Base-by-base conservation (phyloP, 2,888 invertebrate genomes). In the Lumbricus terrestris region DNA sequence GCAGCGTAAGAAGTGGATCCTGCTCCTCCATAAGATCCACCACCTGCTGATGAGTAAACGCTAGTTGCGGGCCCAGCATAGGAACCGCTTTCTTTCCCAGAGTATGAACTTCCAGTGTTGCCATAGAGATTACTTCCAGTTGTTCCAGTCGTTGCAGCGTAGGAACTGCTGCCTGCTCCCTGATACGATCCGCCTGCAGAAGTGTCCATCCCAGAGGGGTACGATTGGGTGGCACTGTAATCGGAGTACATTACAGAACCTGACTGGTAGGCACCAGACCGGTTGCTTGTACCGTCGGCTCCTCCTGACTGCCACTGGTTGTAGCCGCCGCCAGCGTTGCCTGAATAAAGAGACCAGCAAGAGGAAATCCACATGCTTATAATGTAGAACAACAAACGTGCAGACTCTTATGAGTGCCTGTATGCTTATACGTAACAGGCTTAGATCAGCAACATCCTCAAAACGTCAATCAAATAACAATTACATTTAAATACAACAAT, bases 241-340 rank as follows among this genome's bases (percentile, higher is more conserved):
- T 16, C 35, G 34, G 85, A 85, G 37, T 35, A 34, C 85, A 85
- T 37, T 85, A 37, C 35, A 85, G 11, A 29, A 37, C 18, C 85
- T 85, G 85, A 4, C 85, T 85, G 85, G 16, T 85, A 85, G 85
- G 35, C 23, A 35, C n/a, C 37, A 16, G 85, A 85, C 23, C 23
- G 23, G 37, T 85, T 85, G 34, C 35, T 85, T 18, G 85, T 37
- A 85, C 20, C 35, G 8, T 34, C 37, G 8, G 34, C n/a, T 85
- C 34, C 85, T 85, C 20, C 34, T 85, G 85, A 37, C 34, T 85
- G 85, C 85, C 85, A 85, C 85, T 85, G 85, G n/a, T 85, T 85
- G 85, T 37, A 35, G 85, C 85, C 23, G 34, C 23, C 35, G 35
- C 35, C 23, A 23, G 20, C 35, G 35, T 20, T 37, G 37, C 34